Conservation (phyloP, 2,797 vertebrate species). For the Tokudaia tokunoshimensis region DNA sequence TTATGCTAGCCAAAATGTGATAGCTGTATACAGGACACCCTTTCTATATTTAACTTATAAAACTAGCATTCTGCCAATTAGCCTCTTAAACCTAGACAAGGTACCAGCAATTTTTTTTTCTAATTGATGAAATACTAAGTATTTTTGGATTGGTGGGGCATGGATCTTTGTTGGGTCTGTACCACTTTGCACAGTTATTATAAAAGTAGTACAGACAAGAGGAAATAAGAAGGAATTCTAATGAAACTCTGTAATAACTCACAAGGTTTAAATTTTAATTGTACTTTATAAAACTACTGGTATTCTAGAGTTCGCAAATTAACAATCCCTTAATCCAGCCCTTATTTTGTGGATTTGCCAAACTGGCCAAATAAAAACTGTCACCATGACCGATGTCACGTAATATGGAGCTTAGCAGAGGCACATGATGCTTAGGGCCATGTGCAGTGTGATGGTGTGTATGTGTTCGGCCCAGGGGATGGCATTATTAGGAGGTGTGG, state of each 20-base stretch:
- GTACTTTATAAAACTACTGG: not conserved
- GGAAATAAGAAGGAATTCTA: not conserved
- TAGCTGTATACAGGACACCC: not conserved
- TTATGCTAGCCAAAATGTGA: not conserved
- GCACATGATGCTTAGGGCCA: rapidly evolving
- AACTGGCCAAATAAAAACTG: not conserved
- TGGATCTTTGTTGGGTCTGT: not conserved
- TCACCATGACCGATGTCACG: rapidly evolving
- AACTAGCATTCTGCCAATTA: not conserved
- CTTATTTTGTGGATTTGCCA: not conserved
- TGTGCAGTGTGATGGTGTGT: not conserved
- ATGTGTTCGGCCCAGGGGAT: no score
- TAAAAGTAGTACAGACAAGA: not conserved
- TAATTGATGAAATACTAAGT: not conserved
- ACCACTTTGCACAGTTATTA: not conserved
- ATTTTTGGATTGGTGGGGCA: not conserved
- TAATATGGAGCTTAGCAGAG: not conserved
- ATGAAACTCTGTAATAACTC: not conserved
- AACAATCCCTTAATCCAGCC: not conserved
- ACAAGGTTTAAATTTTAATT: not conserved
- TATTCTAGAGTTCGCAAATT: not conserved
- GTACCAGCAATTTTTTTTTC: not conserved
- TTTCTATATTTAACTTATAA: not conserved
- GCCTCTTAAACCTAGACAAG: not conserved
- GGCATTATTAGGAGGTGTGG: no score